Percentiles rank a stretch among this genome's conserved stretches.
These are phyloP conservation scores for Lampris incognitus DNA, from an alignment of 2,113 vertebrate genomes.

Conservation along the genomic window DNA sequence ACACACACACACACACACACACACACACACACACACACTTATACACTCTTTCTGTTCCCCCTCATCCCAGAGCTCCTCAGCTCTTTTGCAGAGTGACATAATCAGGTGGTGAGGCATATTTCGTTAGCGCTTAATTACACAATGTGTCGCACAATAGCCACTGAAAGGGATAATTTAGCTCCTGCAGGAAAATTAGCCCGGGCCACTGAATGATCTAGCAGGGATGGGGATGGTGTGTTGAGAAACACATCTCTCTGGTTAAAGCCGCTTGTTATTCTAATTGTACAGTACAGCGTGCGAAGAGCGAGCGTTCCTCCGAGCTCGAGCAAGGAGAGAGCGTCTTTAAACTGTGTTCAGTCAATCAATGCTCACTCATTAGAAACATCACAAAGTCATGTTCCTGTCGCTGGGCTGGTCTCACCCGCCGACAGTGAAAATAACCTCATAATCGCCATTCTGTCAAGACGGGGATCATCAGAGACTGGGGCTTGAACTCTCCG, in stretches of 20 bases:
- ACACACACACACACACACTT: constrained; percentile 37
- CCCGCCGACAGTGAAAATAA: constrained; percentile 82
- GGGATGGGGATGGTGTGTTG: constrained; percentile 61
- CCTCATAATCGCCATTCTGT: constrained; percentile 84
- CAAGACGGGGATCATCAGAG: constrained; percentile 78
- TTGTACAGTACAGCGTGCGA: constrained; percentile 57
- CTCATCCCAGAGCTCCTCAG: constrained; percentile 45
- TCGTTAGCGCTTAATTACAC: constrained; percentile 82
- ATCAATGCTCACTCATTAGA: constrained; percentile 87
- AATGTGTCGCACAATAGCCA: constrained; percentile 79
- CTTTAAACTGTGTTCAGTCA: constrained; percentile 79
- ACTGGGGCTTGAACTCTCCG: constrained; percentile 58
- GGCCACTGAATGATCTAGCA: constrained; percentile 77
- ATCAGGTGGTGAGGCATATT: constrained; percentile 80
- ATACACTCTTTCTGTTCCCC: background rate
- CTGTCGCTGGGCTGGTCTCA: constrained; percentile 83
- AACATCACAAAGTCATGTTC: constrained; percentile 85
- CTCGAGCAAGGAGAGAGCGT: constrained; percentile 64
- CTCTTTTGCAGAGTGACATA: constrained; percentile 74
- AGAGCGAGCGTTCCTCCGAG: constrained; percentile 47
- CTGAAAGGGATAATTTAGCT: constrained; percentile 80
- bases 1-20: constrained; percentile 13
- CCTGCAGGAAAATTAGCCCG: constrained; percentile 79
- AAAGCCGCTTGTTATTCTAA: constrained; percentile 78
- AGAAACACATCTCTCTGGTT: constrained; percentile 65